Conservation (phyloP, 1,140 invertebrate genomes). For the Sinonovacula constricta region DNA sequence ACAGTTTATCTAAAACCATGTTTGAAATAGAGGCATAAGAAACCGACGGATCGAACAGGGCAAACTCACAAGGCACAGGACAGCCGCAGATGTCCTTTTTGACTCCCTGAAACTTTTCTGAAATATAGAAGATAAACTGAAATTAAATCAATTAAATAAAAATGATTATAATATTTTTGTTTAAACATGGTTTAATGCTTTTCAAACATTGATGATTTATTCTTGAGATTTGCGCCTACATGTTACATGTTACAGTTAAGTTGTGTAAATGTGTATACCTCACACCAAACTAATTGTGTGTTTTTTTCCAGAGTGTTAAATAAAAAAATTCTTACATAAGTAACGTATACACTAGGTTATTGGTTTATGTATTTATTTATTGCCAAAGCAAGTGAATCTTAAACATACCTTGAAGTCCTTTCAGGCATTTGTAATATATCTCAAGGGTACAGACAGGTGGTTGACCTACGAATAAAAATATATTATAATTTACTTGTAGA, state of each 20-base stretch:
- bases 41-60: conserved; percentile 40
- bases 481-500: too few relatives aligned
- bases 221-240: too few relatives aligned
- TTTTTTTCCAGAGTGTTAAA: too few relatives aligned
- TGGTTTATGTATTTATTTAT: too few relatives aligned
- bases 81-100: conserved; percentile 36
- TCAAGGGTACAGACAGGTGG: conserved; percentile 19
- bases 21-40: conserved; percentile 48
- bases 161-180: background rate
- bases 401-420: conserved; percentile 23
- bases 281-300: too few relatives aligned
- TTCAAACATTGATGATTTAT: background rate
- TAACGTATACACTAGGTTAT: too few relatives aligned
- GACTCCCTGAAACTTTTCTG: conserved; percentile 30
- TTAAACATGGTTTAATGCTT: background rate
- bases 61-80: conserved; percentile 44
- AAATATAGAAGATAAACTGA: background rate
- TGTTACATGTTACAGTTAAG: too few relatives aligned
- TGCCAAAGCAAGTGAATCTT: too few relatives aligned
- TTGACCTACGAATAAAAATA: conserved; percentile 6
- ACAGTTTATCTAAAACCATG: conserved; percentile 28
- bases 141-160: background rate
- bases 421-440: conserved; percentile 17
- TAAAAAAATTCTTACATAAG: too few relatives aligned
- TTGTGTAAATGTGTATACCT: too few relatives aligned